Percentiles rank a stretch among this genome's conserved stretches.
phyloP scores from a whole-genome alignment of 2,888 invertebrate species.

The Hedya salicella region DNA sequence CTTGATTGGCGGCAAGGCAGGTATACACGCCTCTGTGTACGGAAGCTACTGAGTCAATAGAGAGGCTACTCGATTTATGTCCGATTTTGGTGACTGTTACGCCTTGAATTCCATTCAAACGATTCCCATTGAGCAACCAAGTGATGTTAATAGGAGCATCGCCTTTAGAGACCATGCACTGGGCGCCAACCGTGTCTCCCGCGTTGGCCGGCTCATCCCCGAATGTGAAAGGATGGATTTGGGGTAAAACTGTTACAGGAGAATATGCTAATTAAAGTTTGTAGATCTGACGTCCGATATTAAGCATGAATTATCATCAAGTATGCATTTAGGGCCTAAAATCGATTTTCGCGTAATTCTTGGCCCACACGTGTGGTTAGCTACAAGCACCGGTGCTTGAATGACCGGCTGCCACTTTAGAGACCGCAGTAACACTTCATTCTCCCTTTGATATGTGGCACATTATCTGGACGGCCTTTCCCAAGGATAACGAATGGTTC shows the following conservation, averaged over 20 bases:
- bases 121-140: slow-evolving; percentile 90
- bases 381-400: neutral
- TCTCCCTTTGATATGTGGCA: slow-evolving; percentile 88
- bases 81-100: slow-evolving; percentile 86
- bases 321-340: too few relatives aligned
- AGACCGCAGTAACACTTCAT: neutral
- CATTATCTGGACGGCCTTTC: slow-evolving; percentile 86
- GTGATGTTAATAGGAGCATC: slow-evolving; percentile 91
- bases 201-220: slow-evolving; percentile 91
- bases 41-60: slow-evolving; percentile 89
- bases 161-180: slow-evolving; percentile 91
- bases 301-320: too few relatives aligned
- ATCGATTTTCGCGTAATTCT: slow-evolving; percentile 8
- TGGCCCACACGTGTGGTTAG: neutral
- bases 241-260: slow-evolving; percentile 87
- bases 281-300: too few relatives aligned
- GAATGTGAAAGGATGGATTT: slow-evolving; percentile 91
- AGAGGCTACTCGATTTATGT: slow-evolving; percentile 88
- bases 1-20: slow-evolving; percentile 88
- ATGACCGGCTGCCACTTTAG: neutral
- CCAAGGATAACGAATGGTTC: slow-evolving; percentile 85
- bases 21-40: slow-evolving; percentile 91
- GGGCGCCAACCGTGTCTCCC: slow-evolving; percentile 90
- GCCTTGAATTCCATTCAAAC: slow-evolving; percentile 81
- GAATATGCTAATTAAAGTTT: neutral